These are phyloP conservation scores for Salmo trutta DNA, from an alignment of 2,797 vertebrate genomes.

Conservation along the genomic window DNA sequence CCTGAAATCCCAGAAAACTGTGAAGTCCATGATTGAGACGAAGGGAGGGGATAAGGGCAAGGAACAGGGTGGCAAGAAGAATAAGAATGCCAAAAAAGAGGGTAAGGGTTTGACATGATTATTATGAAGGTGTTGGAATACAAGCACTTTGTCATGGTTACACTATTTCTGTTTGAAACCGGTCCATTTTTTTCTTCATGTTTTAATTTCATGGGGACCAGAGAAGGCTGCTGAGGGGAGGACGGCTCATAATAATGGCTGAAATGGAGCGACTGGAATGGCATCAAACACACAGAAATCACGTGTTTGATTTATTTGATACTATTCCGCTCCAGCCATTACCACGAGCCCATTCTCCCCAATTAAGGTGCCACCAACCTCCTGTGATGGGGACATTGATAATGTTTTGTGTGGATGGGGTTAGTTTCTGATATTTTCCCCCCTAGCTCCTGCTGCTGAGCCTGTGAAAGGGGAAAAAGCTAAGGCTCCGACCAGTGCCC, in stretches of 20 bases:
- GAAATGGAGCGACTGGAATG: too few relatives aligned
- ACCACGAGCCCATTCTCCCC: too few relatives aligned
- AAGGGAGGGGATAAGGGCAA: conserved; percentile 89
- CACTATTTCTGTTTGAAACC: background rate
- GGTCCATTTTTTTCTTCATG: too few relatives aligned
- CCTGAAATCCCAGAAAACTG: conserved; percentile 95
- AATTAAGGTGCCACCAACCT: too few relatives aligned
- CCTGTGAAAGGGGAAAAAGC: conserved; percentile 60
- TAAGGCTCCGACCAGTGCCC: conserved; percentile 64
- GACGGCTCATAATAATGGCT: too few relatives aligned
- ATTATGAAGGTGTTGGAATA: background rate
- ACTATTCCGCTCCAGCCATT: too few relatives aligned
- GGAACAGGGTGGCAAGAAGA: conserved; percentile 90
- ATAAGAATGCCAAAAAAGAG: conserved; percentile 89
- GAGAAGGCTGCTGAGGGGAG: too few relatives aligned
- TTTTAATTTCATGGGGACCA: too few relatives aligned
- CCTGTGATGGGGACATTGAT: too few relatives aligned
- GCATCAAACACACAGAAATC: too few relatives aligned
- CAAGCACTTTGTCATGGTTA: background rate
- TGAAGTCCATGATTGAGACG: conserved; percentile 95
- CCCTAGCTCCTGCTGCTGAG: conserved; percentile 74
- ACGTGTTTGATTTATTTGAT: too few relatives aligned
- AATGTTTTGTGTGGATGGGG: too few relatives aligned
- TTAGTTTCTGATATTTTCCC: background rate
- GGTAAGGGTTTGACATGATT: conserved; percentile 69